Evolutionary conservation across 2,113 vertebrate species (phyloP).

Genomic region (Ophiodon elongatus): DNA sequence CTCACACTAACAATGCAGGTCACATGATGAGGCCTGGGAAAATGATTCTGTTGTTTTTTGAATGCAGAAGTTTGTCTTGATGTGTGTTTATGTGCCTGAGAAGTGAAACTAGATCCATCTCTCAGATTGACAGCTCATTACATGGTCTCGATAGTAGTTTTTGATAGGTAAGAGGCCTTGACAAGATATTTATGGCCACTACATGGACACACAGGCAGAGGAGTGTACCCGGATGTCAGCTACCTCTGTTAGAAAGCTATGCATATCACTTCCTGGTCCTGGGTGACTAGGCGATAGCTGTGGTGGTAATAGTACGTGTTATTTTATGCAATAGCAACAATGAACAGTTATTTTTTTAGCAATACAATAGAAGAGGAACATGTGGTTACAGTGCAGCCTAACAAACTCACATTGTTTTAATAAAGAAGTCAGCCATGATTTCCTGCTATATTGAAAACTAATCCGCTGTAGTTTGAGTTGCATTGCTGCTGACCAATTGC

Average conservation of each 20-base stretch:
- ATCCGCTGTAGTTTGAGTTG: background rate
- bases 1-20: constrained; percentile 44
- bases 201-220: background rate
- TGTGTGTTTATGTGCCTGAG: constrained; percentile 14
- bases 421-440: background rate
- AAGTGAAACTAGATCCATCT: constrained; percentile 40
- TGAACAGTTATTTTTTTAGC: background rate
- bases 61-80: constrained; percentile 6
- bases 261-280: background rate
- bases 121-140: constrained; percentile 12
- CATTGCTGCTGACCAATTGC: background rate
- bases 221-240: background rate
- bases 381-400: constrained; percentile 4
- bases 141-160: background rate
- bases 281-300: background rate
- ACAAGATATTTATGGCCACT: background rate
- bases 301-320: background rate
- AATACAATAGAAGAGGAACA: background rate
- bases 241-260: background rate
- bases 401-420: background rate
- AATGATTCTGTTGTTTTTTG: constrained; percentile 2
- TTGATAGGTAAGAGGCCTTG: background rate
- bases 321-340: background rate
- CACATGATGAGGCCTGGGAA: constrained; percentile 32
- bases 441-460: background rate